These are phyloP conservation scores for Jaculus jaculus DNA, from an alignment of 2,113 vertebrate genomes.

Conservation along the genomic window DNA sequence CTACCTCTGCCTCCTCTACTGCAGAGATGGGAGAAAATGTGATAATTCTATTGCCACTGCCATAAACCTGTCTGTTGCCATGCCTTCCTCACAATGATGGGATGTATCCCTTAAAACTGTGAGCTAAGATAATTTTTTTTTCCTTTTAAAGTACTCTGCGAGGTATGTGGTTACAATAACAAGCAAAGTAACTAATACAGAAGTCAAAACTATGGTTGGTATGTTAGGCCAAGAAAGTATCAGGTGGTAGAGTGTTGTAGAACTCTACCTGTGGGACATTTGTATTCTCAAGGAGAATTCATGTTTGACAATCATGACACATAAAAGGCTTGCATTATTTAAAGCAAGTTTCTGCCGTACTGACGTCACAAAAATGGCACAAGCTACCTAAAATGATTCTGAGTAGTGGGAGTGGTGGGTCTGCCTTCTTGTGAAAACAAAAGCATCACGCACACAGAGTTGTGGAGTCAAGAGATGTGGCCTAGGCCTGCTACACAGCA, in stretches of 20 bases:
- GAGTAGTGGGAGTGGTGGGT: accelerated
- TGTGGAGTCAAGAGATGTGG: not conserved
- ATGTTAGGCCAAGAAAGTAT: not conserved
- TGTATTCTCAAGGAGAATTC: not conserved
- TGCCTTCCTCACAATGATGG: not conserved
- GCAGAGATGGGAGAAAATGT: not conserved
- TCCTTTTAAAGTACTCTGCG: not conserved
- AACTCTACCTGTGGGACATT: not conserved
- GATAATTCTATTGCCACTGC: not conserved
- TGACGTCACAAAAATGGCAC: not conserved
- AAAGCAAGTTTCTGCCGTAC: not conserved
- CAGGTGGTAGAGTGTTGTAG: not conserved
- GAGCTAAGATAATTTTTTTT: not conserved
- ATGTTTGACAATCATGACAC: not conserved
- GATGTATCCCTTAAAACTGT: not conserved
- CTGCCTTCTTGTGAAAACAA: not conserved
- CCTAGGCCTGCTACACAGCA: not conserved
- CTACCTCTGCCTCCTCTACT: not conserved
- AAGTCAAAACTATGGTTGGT: not conserved
- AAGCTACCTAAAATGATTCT: too few relatives aligned
- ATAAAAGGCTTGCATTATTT: not conserved
- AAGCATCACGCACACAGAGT: accelerated
- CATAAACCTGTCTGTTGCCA: not conserved
- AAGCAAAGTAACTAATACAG: too few relatives aligned
- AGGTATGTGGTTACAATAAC: too few relatives aligned